Base-by-base conservation (phyloP, 1,140 invertebrate species). In the Papilio helenus region DNA sequence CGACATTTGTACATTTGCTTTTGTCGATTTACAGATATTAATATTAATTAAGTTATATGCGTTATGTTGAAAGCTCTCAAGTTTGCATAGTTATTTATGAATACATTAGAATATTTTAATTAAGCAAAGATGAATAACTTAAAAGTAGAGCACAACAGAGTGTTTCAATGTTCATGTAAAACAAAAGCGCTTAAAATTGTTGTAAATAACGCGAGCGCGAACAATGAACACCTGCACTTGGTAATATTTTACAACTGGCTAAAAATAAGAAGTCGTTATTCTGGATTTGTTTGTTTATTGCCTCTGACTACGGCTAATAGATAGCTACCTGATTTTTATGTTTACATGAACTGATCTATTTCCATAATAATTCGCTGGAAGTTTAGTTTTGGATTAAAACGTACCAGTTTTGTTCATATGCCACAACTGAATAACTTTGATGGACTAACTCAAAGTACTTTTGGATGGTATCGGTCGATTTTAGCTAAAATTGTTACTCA, bases 211-310 rank as follows among this genome's bases (percentile, higher is more conserved):
- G 20, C 72, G 72, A 74, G 46, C 72, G 46, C 44, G 72, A 74
- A 74, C 72, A 74, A 74, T 74, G 72, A 74, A 74, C 72, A 74
- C 72, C 72, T 74, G 72, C 46, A 74, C 72, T 74, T 49, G 44
- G 72, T 74, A 74, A 74, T 74, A 74, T 74, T 74, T 74, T 74
- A 74, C 72, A 49, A 39, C 44, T 49, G 46, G 46, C 72, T 74
- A 74, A 74, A 74, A 74, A 74, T 74, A 74, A 46, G 39, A 74
- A 74, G 72, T 74, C 72, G 46, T 74, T 74, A 74, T 74, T 1
- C 72, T 46, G 42, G 44, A 49, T 74, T 49, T 73, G 72, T 73
- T 73, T 73, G 72, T 73, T 73, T 73, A 73, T 49, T 44, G 72
- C 39, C 3, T 16, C 39, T 46, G 72, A 46, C 72, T 3, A 26